Evolutionary conservation across 2,797 vertebrate species (phyloP).

Genomic region (Rhynchonycteris naso): DNA sequence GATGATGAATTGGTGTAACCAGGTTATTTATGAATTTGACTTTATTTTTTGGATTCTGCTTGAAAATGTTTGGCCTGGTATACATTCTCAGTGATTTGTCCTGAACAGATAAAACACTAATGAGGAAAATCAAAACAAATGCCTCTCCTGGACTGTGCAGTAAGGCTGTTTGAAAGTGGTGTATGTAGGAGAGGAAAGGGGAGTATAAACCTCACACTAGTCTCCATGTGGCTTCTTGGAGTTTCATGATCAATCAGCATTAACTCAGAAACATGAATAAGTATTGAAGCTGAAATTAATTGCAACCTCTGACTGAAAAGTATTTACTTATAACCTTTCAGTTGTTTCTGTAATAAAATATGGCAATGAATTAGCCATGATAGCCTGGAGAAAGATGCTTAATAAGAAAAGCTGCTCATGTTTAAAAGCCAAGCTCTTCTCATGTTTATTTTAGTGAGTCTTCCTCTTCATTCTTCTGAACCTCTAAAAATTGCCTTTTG

Average conservation of each 20-base stretch:
- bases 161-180: conserved; percentile 77
- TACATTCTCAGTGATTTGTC: conserved; percentile 73
- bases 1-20: conserved; percentile 70
- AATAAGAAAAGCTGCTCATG: background rate
- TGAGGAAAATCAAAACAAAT: conserved; percentile 83
- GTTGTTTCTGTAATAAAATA: conserved; percentile 80
- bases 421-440: background rate
- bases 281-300: conserved; percentile 79
- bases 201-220: conserved; percentile 56
- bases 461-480: background rate
- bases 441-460: background rate
- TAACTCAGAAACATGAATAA: conserved; percentile 81
- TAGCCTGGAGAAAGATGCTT: conserved; percentile 68
- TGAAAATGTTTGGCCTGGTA: conserved; percentile 72
- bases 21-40: conserved; percentile 65
- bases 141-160: conserved; percentile 59
- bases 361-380: conserved; percentile 65
- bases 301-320: conserved; percentile 75
- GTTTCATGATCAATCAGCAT: conserved; percentile 74
- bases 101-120: conserved; percentile 83
- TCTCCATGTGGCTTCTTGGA: conserved; percentile 66
- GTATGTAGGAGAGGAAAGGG: conserved; percentile 74
- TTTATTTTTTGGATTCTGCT: conserved; percentile 67
- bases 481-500: background rate
- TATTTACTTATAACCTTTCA: conserved; percentile 74